phyloP scores from a whole-genome alignment of 2,888 invertebrate species.

The Callosobruchus maculatus region DNA sequence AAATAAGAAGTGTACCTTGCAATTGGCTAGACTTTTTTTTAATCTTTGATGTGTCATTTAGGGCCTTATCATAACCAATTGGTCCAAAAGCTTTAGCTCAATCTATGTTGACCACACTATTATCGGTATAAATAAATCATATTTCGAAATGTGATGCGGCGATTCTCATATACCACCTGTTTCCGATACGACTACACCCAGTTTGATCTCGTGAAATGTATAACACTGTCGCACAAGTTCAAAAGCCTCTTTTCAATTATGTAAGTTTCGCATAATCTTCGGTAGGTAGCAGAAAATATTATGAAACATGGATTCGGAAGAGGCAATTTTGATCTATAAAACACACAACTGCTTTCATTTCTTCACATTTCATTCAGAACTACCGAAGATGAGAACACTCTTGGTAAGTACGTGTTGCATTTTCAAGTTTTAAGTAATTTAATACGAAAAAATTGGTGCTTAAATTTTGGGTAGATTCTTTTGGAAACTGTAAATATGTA shows the following conservation, averaged over 20 bases:
- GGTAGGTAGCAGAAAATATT: neutral
- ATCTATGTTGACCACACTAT: neutral
- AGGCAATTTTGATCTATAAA: neutral
- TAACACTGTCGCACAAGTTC: neutral
- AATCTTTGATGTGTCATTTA: too few relatives aligned
- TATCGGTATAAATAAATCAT: neutral
- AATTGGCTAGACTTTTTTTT: too few relatives aligned
- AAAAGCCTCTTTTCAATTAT: neutral
- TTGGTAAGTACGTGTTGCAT: conserved; percentile 1
- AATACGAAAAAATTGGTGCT: too few relatives aligned
- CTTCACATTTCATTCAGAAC: neutral
- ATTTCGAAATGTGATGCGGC: neutral
- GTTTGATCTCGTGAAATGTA: neutral
- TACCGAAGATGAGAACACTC: conserved; percentile 4
- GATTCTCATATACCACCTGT: neutral
- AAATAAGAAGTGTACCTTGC: too few relatives aligned
- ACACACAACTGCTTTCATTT: neutral
- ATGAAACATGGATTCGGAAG: neutral
- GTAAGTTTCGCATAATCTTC: neutral
- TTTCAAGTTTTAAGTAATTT: too few relatives aligned
- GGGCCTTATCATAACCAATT: too few relatives aligned
- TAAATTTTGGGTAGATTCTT: too few relatives aligned
- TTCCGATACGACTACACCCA: neutral
- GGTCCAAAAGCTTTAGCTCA: too few relatives aligned
- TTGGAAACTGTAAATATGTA: too few relatives aligned